Evolutionary conservation across 2,797 vertebrate species (phyloP), one percentile per base, ranked within the genome.

Genomic region (Sebastes taczanowskii): DNA sequence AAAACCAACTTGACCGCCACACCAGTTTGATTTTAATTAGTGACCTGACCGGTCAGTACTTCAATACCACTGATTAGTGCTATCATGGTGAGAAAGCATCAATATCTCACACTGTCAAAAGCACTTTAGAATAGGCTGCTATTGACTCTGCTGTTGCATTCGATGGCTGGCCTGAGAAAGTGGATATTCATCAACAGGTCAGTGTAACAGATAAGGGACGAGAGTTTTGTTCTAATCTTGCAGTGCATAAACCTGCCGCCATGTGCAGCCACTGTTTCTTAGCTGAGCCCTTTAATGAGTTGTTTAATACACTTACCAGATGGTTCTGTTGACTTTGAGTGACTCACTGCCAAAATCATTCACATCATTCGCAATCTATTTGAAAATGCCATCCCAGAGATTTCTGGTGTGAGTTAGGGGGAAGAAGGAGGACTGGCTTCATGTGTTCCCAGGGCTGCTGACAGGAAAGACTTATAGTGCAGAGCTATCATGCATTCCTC

Each of bases 221-320:
- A 68, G 18, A 74, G 62, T 42, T 80, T 72, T 49, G 30, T 55
- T 78, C 59, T 65, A 53, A 58, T 11, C 62, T 52, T 69, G 46
- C 23, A 56, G 42, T 11, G 14, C 22, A 71, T 27, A 61, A 65
- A 69, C 10, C 29, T 53, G 49, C 53, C n/a, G 22, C 20, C 77
- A 66, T 27, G 32, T 66, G 64, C 35, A 55, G 22, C 20, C 64
- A 38, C 70, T 68, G 62, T 46, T 74, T 20, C 35, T 30, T 27
- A 11, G 16, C 11, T 23, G 23, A 59, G 10, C 30, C 59, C 11
- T 56, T 29, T 55, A 72, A 69, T 66, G 13, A 35, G 49, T 61
- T 18, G 16, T 27, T 80, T 77, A 73, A 78, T 69, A 79, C 29
- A 78, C 42, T 27, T 38, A 61, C 74, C 77, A 82, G 62, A 84